Evolutionary conservation across 2,888 invertebrate species (phyloP).

Genomic region (Pseudococcus jackbeardsleyi): DNA sequence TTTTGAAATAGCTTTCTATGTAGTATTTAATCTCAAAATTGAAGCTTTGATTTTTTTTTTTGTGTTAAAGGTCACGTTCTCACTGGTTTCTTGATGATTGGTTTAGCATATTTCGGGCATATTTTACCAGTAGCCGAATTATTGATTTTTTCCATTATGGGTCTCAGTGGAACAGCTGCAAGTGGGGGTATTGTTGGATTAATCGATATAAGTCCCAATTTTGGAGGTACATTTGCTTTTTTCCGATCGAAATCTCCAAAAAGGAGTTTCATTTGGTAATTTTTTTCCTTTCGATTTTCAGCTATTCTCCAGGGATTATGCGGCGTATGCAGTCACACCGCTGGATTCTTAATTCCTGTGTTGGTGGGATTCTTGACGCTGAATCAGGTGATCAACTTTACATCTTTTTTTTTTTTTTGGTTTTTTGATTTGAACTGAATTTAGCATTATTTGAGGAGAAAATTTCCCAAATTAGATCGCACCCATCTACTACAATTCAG

Average conservation of each 20-base stretch:
- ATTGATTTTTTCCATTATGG: conserved; percentile 76
- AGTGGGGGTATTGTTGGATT: conserved; percentile 77
- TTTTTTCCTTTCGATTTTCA: conserved; percentile 68
- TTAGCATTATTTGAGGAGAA: no score
- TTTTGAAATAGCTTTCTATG: no score
- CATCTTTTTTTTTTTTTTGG: no score
- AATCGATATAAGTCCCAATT: conserved; percentile 76
- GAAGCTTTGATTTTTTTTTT: not conserved
- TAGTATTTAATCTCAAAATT: not conserved
- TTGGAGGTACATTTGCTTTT: conserved; percentile 68
- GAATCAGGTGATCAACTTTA: not conserved
- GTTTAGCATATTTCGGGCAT: conserved; percentile 77
- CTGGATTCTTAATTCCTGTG: conserved; percentile 76
- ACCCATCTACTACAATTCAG: no score
- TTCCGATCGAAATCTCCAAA: not conserved
- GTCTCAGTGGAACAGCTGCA: conserved; percentile 77
- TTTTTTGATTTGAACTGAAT: no score
- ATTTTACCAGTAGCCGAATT: conserved; percentile 75
- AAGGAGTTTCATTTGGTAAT: not conserved
- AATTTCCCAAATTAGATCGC: no score
- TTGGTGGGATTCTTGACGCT: conserved; percentile 76
- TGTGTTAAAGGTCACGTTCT: conserved; percentile 72
- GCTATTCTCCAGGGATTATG: conserved; percentile 76
- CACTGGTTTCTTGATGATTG: conserved; percentile 76
- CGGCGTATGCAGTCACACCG: conserved; percentile 74